phyloP scores from a whole-genome alignment of 1,140 invertebrate genomes.

The Odontomachus brunneus region DNA sequence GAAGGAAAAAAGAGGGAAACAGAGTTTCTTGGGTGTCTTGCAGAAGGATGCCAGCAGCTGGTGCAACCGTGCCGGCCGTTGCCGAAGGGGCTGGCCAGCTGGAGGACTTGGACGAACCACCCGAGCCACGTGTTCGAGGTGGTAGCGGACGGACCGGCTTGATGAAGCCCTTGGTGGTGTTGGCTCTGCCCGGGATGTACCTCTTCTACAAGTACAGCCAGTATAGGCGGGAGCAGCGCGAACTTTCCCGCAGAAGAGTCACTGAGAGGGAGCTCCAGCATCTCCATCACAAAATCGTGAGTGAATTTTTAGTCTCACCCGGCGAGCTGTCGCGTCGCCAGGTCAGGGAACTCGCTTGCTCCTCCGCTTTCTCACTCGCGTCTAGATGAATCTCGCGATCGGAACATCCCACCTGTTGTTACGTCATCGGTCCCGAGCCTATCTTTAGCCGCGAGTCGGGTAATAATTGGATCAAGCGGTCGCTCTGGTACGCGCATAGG shows the following conservation, averaged over 20 bases:
- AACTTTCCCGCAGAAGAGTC: slow-evolving; percentile 91
- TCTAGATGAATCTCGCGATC: background rate
- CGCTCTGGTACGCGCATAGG: too few relatives aligned
- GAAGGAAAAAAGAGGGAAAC: background rate
- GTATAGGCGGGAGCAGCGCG: slow-evolving; percentile 93
- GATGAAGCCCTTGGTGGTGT: slow-evolving; percentile 92
- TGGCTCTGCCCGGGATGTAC: slow-evolving; percentile 94
- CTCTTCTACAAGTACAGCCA: slow-evolving; percentile 96
- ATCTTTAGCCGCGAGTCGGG: background rate
- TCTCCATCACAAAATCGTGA: slow-evolving; percentile 96
- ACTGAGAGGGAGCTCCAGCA: slow-evolving; percentile 94
- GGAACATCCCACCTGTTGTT: slow-evolving; percentile 58
- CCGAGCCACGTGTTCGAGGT: slow-evolving; percentile 78
- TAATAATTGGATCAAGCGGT: background rate
- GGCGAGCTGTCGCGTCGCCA: background rate
- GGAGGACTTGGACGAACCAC: slow-evolving; percentile 82
- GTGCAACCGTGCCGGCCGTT: slow-evolving; percentile 74
- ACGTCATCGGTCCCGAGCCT: slow-evolving; percentile 14
- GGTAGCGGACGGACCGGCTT: slow-evolving; percentile 86
- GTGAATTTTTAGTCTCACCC: slow-evolving; percentile 81
- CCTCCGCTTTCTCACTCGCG: too few relatives aligned
- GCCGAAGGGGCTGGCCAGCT: slow-evolving; percentile 77
- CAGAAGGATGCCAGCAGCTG: slow-evolving; percentile 79
- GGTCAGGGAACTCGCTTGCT: background rate
- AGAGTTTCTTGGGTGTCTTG: background rate